These are phyloP conservation scores for Coboldia fuscipes DNA, from an alignment of 1,140 invertebrate species.

Conservation along the genomic window DNA sequence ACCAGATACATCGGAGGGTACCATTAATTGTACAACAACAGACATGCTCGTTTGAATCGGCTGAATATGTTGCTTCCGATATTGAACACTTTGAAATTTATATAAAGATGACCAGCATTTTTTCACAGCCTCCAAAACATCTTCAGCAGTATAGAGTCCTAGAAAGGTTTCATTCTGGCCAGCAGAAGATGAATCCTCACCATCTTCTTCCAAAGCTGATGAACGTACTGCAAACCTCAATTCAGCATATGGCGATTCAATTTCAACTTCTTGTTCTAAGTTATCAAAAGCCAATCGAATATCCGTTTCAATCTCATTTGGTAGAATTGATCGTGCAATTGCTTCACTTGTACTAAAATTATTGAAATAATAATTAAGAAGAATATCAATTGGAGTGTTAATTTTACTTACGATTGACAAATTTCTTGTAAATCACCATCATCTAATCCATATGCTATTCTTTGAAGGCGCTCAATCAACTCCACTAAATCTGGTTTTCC, in stretches of 20 bases:
- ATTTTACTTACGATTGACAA: neutral
- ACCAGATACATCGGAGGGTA: conserved; percentile 43
- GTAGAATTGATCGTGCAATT: neutral
- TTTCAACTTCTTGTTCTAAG: neutral
- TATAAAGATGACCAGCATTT: conserved; percentile 66
- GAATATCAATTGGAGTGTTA: too few species aligned
- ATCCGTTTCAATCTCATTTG: neutral
- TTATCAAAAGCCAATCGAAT: neutral
- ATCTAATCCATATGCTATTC: neutral
- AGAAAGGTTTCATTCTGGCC: conserved; percentile 65
- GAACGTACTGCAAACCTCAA: conserved; percentile 26
- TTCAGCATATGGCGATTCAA: conserved; percentile 6
- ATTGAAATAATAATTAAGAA: too few species aligned
- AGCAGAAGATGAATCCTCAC: conserved; percentile 53
- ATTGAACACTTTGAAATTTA: conserved; percentile 48
- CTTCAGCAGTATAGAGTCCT: conserved; percentile 28
- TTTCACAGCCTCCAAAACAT: conserved; percentile 33
- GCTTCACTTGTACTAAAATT: neutral
- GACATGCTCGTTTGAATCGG: conserved; percentile 1
- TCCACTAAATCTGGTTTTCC: neutral
- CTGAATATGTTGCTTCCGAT: conserved; percentile 29
- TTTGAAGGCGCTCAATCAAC: neutral
- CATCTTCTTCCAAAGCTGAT: conserved; percentile 53
- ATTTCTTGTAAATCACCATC: neutral
- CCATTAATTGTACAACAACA: conserved; percentile 65